Evolutionary conservation across 2,888 invertebrate genomes (phyloP), one percentile per base, ranked within the genome.

Genomic region (Cyrtodaria siliqua): DNA sequence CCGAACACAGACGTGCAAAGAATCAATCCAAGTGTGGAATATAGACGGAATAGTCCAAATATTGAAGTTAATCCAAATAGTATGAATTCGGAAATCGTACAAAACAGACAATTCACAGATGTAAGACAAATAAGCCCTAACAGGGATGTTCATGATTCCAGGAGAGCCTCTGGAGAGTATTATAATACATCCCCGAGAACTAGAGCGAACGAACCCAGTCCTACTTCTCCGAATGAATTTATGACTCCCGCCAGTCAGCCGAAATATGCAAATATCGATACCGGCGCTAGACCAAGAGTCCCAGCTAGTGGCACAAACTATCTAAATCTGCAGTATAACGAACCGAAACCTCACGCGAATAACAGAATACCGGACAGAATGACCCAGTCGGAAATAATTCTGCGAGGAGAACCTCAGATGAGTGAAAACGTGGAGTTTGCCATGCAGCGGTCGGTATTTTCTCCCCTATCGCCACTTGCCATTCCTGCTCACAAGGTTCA

Each of bases 341-440:
- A 67, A 23, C 33, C 18, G 6, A 38, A 40, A 3, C 24, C 27
- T 23, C 50, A 53, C 26, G 18, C 68, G 4, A 9, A n/a, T 18
- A 38, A 57, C 18, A 33, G 60, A 26, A 26, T 74, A 40, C 71
- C 74, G 0, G 33, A 56, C 18, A 57, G 74, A 50, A 79, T 79
- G 79, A 74, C 79, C 3, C 79, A 74, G 60, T 79, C 79, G 1
- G 79, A 70, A 68, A 60, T 79, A 20, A 59, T 71, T 20, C 0
- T 61, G 20, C 27, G 69, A 18, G 69, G 47, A n/a, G 6, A 18
- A 8, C 33, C 33, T 33, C 33, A 33, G 12, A 33, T 4, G 4
- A 33, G 12, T 33, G 33, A 12, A 12, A 33, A 33, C 16, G 18
- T 24, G 20, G 55, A 55, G 4, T 18, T n/a, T 20, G n/a, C 23